Base-by-base conservation (phyloP, 2,797 vertebrate species). In the Emys orbicularis region DNA sequence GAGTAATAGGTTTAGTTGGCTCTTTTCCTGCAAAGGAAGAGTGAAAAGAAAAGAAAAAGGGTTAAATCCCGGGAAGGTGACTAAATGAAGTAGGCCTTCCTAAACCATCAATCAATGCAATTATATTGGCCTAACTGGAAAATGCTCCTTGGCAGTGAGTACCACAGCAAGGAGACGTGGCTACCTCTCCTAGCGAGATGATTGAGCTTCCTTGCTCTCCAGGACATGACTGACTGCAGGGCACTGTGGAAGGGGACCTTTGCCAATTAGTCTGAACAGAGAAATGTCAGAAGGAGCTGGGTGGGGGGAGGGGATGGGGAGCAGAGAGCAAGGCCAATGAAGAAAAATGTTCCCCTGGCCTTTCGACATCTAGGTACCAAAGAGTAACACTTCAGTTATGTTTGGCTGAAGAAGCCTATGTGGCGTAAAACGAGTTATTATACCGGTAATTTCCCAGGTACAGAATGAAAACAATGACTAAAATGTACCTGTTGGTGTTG, bases 21-120 rank as follows among this genome's bases (percentile, higher is more conserved):
- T 96, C 85, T 56, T 93, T 96, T 91, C 87, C 92, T 95, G 96
- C 53, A 94, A 96, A 95, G 95, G 93, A 89, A 92, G 56, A 79
- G 83, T 91, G 0, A 44, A 95, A 56, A 95, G 59, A 90, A 96
- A 95, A 94, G 21, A 90, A 83, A 76, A 76, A 27, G 25, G 5
- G 10, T 74, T 44, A 37, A 25, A 25, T 74, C 68, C 37, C 12
- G 1, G 23, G 19, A 6, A n/a, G 5, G 37, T 27, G 21, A 41
- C 21, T 13, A 76, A 12, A 12, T 12, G 41, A 76, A 44, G 23
- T 4, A 44, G 11, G 41, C 11, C 4, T 76, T 27, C 23, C n/a
- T 10, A 9, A 44, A 68, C 34, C 18, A 68, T 37, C n/a, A 37
- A 11, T 10, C n/a, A 21, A 21, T 21, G 65, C 8, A 37, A 37